Conservation (phyloP, 2,113 vertebrate genomes). For the Pelmatolapia mariae region DNA sequence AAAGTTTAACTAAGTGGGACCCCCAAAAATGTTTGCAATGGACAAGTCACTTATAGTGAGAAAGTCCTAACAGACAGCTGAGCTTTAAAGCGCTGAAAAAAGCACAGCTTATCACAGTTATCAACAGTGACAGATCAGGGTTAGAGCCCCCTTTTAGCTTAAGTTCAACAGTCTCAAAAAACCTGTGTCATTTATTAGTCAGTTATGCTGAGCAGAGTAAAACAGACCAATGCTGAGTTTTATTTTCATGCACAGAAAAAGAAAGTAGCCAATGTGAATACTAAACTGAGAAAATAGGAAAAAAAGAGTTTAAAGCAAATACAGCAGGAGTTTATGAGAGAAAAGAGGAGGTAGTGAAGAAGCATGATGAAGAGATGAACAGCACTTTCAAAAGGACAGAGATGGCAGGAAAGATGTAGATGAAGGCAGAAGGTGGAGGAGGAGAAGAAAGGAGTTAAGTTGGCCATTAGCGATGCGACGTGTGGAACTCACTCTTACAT, state of each 20-base stretch:
- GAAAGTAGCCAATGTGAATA: background rate
- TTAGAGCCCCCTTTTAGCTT: background rate
- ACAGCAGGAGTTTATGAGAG: background rate
- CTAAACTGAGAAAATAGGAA: background rate
- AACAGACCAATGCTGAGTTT: background rate
- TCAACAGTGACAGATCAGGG: background rate
- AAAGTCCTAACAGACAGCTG: background rate
- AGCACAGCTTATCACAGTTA: background rate
- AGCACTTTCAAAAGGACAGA: background rate
- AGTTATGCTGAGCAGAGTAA: background rate
- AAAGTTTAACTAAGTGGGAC: background rate
- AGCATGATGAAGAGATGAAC: background rate
- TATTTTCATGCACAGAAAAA: background rate
- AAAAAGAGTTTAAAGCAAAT: background rate
- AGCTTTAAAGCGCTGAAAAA: background rate
- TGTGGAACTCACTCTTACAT: constrained; percentile 66
- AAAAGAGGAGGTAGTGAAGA: background rate
- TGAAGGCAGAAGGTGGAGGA: constrained; percentile 56
- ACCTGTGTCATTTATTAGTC: background rate
- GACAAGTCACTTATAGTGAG: background rate
- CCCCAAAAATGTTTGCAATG: background rate
- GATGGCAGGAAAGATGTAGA: constrained; percentile 46
- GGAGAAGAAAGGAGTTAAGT: constrained; percentile 68
- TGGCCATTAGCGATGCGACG: constrained; percentile 68
- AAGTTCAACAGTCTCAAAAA: background rate